Base-by-base conservation (phyloP, 2,888 invertebrate species). In the Polydesmus complanatus region DNA sequence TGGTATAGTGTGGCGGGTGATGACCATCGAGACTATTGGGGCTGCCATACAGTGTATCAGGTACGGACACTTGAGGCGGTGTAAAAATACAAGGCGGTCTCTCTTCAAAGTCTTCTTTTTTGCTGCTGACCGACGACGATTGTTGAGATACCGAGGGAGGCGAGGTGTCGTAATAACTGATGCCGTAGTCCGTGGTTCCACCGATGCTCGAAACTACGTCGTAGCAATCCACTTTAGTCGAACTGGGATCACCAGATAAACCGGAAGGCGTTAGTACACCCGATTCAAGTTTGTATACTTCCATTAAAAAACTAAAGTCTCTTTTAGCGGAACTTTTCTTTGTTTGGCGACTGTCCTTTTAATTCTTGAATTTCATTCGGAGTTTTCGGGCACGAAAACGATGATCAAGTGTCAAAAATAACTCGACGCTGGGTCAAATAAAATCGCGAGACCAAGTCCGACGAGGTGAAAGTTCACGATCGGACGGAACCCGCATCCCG, bases 61-160 rank as follows among this genome's bases (percentile, higher is more conserved):
- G 61, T 8, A 55, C 51, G 5, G 37, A 37, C 54, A 63, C 55
- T 27, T 62, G 60, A 18, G 58, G 49, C 18, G 60, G 57, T 14
- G 56, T 56, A 27, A 56, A 61, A 27, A 61, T 50, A n/a, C 61
- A 61, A 23, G 61, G 61, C 19, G 61, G 56, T 37, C 61, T 2
- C 49, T 61, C 61, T 22, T 61, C 61, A 27, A 61, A 61, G 51
- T 56, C 56, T 27, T 61, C 61, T 23, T 61, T 61, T 27, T 61
- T 61, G 21, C 52, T 14, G 51, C 8, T 21, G 26, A 18, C 21
- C 8, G 37, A 37, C 5, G 37, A 37, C 14, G 5, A 14, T 14
- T 37, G 37, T 37, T 37, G 37, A n/a, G n/a, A n/a, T n/a, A n/a
- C n/a, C 8, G 37, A 37, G 8, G 37, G 37, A 5, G 14, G 37